Base-by-base conservation (phyloP, 2,797 vertebrate species). In the Menidia menidia region DNA sequence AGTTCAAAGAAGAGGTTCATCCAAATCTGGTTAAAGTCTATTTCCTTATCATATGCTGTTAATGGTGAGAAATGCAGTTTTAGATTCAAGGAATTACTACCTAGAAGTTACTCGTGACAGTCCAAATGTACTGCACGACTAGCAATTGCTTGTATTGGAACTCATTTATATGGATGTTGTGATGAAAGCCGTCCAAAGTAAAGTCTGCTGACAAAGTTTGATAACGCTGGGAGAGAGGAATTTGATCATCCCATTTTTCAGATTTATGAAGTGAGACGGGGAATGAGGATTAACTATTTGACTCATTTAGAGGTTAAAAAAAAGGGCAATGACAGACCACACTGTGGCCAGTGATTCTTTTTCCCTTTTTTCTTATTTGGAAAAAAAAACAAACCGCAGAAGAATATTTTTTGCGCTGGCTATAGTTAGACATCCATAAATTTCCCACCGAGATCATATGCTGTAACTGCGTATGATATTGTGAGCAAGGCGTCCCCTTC, bases 131-230 rank as follows among this genome's bases (percentile, higher is more conserved):
- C 47, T 50, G 48, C 48, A 53, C 58, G 47, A 60, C 41, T 54
- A 57, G 12, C 55, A 33, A 6, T n/a, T 18, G 30, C 57, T 86
- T 65, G 54, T 60, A 30, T 69, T 71, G 58, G 52, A 73, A 2
- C 31, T 0, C 35, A 43, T 45, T 52, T 60, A 41, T 64, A 43
- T 39, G 72, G 59, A 73, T 39, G 45, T 41, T 51, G 39, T 11
- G 1, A 42, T 64, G 48, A 78, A 64, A 66, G 64, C 18, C 15
- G n/a, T 74, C 83, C 71, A 81, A 80, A 80, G 45, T 73, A 83
- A 83, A 84, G 80, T 84, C 75, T 87, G 66, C 41, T 52, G 18
- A 33, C 10, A 44, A 58, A 58, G 35, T 42, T 16, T 18, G 42
- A 85, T 73, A 62, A 73, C 50, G 53, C 41, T 71, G 19, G 1